Percentiles rank a stretch among this genome's conserved stretches.
Conservation (phyloP, 2,113 vertebrate genomes). For the Anhinga rufa region DNA sequence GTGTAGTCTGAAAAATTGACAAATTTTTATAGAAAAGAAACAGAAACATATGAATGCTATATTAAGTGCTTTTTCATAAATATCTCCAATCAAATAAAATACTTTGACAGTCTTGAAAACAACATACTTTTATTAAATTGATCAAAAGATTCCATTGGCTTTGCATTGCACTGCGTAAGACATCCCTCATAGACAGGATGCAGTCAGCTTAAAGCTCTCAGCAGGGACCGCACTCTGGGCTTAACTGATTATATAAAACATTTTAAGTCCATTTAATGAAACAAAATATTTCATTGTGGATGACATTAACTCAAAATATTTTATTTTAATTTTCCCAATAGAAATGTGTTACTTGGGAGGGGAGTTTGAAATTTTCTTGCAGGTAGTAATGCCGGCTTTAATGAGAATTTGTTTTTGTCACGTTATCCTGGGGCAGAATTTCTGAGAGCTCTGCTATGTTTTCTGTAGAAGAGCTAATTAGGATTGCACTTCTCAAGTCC, state of each 20-base stretch:
- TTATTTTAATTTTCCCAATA: neutral
- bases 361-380: neutral
- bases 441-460: neutral
- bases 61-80: slow-evolving; percentile 29
- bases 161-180: neutral
- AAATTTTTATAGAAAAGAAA: neutral
- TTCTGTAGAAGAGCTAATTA: neutral
- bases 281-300: neutral
- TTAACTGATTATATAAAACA: slow-evolving; percentile 15
- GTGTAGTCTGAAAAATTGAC: neutral
- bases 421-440: neutral
- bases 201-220: neutral
- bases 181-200: slow-evolving; percentile 1
- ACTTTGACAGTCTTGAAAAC: slow-evolving; percentile 21
- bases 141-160: neutral
- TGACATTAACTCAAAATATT: slow-evolving; percentile 23
- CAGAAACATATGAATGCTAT: neutral
- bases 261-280: neutral
- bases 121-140: neutral
- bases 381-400: neutral
- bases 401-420: neutral
- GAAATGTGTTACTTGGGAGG: neutral
- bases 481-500: neutral
- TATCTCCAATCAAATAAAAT: neutral
- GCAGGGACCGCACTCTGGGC: neutral